Base-by-base conservation (phyloP, 2,797 vertebrate species). In the Lacerta bilineata region DNA sequence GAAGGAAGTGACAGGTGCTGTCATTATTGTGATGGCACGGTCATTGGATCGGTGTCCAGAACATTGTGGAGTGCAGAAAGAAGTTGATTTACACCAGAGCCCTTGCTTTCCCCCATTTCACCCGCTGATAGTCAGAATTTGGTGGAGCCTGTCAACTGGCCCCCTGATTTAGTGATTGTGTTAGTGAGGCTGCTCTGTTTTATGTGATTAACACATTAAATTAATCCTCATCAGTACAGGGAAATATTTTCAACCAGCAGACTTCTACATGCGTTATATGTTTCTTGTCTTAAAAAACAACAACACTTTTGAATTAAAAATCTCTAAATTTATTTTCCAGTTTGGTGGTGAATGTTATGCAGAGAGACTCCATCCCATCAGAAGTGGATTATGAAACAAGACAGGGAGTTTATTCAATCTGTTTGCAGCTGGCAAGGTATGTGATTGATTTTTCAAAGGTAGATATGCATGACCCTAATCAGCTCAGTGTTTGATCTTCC, bases 271-370 rank as follows among this genome's bases (percentile, higher is more conserved):
- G 18, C 0, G 20, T 78, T 23, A 69, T 1, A n/a, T 74, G 20
- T 55, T 46, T 29, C 39, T 46, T 69, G 68, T 59, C 36, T 59
- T 71, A 50, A 71, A 83, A 83, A 76, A 61, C 33, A 33, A 33
- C 33, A 33, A 78, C 61, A 90, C 15, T 59, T 59, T 59, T 59
- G 17, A 13, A 18, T 71, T 90, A 71, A 90, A 91, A 75, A 11
- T 0, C 27, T 89, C 0, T 61, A 11, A 90, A 27, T 93, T 90
- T 95, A 43, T 33, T 93, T 90, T 95, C 83, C 95, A 99, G 99
- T 94, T 97, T 99, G 98, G 99, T 99, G 95, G 99, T 99, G 91
- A 99, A 99, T 91, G 99, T 99, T 80, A 99, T 99, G 99, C 99
- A 99, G 96, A 98, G 98, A 95, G 99, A 99, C 91, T 99, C 99